These are phyloP conservation scores for Petrolisthes cinctipes DNA, from an alignment of 2,888 invertebrate genomes.

Conservation along the genomic window DNA sequence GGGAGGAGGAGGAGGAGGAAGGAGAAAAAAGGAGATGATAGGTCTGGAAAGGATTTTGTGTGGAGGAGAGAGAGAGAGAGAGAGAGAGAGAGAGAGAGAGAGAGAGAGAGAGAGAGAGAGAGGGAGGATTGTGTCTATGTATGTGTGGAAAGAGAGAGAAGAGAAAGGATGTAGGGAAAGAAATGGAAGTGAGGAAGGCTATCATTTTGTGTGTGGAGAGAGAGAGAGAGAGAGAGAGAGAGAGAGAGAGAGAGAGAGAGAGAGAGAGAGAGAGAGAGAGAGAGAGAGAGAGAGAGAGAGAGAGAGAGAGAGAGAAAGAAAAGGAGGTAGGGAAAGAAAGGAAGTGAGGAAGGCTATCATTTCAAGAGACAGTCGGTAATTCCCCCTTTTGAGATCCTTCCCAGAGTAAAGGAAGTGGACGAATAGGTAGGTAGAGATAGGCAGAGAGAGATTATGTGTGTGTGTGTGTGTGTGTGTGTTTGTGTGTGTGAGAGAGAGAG, in stretches of 20 bases:
- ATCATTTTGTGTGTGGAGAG: not conserved
- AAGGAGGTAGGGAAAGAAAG: not conserved
- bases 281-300: slow-evolving; percentile 29
- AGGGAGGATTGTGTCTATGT: not conserved
- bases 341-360: not conserved
- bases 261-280: not conserved
- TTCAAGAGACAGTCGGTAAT: no score
- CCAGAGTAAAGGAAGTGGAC: no score
- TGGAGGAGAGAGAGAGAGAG: slow-evolving; percentile 18
- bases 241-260: not conserved
- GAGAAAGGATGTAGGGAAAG: slow-evolving; percentile 15
- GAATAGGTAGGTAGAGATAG: not conserved
- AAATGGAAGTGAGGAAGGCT: not conserved
- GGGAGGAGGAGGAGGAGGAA: not conserved
- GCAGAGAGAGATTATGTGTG: not conserved
- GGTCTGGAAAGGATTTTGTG: not conserved
- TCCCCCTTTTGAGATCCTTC: no score
- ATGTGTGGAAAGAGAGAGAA: not conserved
- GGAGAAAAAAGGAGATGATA: not conserved
- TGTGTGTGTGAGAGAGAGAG: not conserved
- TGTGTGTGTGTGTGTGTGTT: not conserved
- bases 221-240: slow-evolving; percentile 31
- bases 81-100: slow-evolving; percentile 25
- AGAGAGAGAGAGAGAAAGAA: slow-evolving; percentile 14
- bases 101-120: slow-evolving; percentile 26